Evolutionary conservation across 2,113 vertebrate species (phyloP).

Genomic region (Brienomyrus longianalis): DNA sequence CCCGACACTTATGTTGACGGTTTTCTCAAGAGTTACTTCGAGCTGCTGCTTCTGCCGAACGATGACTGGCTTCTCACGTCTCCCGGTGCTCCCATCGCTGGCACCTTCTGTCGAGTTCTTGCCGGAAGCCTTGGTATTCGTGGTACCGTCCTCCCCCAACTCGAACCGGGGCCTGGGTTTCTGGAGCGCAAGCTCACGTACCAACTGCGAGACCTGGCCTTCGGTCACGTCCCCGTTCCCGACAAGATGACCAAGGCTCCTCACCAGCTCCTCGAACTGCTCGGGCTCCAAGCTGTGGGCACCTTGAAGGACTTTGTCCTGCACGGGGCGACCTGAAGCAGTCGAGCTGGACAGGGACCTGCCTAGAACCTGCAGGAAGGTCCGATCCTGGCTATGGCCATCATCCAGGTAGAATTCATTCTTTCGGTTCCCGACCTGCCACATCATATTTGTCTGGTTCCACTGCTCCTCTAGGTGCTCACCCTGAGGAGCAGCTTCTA

Average conservation of each 20-base stretch:
- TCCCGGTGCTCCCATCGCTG: conserved; percentile 33
- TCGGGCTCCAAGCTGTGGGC: conserved; percentile 64
- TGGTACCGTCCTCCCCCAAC: conserved; percentile 35
- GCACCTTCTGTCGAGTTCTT: conserved; percentile 48
- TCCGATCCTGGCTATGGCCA: conserved; percentile 42
- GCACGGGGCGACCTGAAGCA: conserved; percentile 35
- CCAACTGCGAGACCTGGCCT: conserved; percentile 67
- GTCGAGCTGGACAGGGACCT: conserved; percentile 46
- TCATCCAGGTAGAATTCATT: conserved; percentile 59
- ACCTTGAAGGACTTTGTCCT: conserved; percentile 51
- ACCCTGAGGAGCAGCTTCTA: background rate
- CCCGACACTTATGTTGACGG: conserved; percentile 64
- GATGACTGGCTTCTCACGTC: conserved; percentile 54
- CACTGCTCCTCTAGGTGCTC: conserved; percentile 56
- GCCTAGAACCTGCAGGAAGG: conserved; percentile 38
- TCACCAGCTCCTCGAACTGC: conserved; percentile 68
- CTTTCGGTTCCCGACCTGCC: conserved; percentile 61
- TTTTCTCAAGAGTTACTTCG: conserved; percentile 64
- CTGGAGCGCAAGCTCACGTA: conserved; percentile 67
- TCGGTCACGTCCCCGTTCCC: conserved; percentile 65
- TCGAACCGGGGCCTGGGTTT: conserved; percentile 44
- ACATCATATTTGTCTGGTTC: conserved; percentile 63
- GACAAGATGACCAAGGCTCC: conserved; percentile 72
- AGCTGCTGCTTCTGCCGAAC: conserved; percentile 54
- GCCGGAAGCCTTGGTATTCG: conserved; percentile 40